phyloP scores from a whole-genome alignment of 2,888 invertebrate genomes.

The Latheticus oryzae region DNA sequence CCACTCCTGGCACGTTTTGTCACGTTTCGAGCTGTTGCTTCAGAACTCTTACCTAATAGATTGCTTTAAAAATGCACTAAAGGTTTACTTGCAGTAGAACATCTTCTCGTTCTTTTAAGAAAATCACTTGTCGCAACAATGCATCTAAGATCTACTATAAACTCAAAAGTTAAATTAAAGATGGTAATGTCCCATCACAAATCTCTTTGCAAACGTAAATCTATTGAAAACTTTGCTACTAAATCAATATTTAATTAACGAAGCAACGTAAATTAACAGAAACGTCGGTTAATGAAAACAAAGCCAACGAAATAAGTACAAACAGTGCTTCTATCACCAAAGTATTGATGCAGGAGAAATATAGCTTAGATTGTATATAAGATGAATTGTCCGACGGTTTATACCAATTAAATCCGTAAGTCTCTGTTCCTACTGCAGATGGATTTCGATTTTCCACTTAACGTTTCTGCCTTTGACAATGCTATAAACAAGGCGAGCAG shows the following conservation, averaged over 20 bases:
- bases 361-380: constrained; percentile 42
- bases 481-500: constrained; percentile 34
- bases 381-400: constrained; percentile 46
- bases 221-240: constrained; percentile 35
- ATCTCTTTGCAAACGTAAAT: constrained; percentile 7
- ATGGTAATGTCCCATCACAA: constrained; percentile 9
- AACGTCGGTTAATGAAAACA: constrained; percentile 48
- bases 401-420: constrained; percentile 45
- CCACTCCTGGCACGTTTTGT: constrained; percentile 33
- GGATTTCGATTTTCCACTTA: constrained; percentile 7
- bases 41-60: constrained; percentile 32
- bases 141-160: no score
- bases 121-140: no score
- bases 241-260: constrained; percentile 50
- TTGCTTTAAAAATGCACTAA: constrained; percentile 25
- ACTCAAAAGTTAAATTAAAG: constrained; percentile 32
- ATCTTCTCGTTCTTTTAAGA: no score
- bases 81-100: no score
- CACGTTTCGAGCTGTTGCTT: constrained; percentile 40
- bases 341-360: constrained; percentile 48
- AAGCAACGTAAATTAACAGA: constrained; percentile 47
- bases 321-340: constrained; percentile 46
- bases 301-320: constrained; percentile 48
- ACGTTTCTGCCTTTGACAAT: constrained; percentile 41
- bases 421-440: constrained; percentile 26